Evolutionary conservation across 2,113 vertebrate genomes (phyloP).

Genomic region (Marmota monax): DNA sequence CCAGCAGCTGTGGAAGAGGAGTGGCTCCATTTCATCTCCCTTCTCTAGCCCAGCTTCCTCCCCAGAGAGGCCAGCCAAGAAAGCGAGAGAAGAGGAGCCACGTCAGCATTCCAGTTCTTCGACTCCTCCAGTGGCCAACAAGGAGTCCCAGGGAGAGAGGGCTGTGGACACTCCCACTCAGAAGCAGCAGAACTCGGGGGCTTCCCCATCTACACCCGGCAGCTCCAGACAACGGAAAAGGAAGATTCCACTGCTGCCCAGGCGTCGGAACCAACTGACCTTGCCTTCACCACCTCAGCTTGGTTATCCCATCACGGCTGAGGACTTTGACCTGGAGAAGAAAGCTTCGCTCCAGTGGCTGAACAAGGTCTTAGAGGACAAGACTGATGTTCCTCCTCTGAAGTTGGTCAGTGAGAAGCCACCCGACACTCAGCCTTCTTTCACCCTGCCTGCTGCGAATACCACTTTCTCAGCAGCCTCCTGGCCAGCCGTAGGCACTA

Average conservation of each 20-base stretch:
- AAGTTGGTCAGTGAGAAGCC: constrained; percentile 72
- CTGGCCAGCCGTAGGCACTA: not conserved
- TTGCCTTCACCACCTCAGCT: constrained; percentile 95
- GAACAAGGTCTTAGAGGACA: constrained; percentile 92
- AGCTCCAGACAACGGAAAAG: constrained; percentile 91
- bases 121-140: constrained; percentile 87
- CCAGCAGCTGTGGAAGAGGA: constrained; percentile 93
- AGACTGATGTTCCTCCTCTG: constrained; percentile 73
- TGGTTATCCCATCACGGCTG: constrained; percentile 93
- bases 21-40: constrained; percentile 88
- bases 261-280: constrained; percentile 89
- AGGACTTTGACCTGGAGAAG: constrained; percentile 95
- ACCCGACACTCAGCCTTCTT: not conserved
- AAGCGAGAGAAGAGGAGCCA: constrained; percentile 92
- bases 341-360: constrained; percentile 91
- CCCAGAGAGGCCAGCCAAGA: constrained; percentile 93
- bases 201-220: not conserved
- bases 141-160: constrained; percentile 86
- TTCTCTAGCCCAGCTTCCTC: constrained; percentile 94
- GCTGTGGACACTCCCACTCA: constrained; percentile 62
- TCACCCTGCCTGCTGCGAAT: constrained; percentile 18
- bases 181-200: constrained; percentile 76
- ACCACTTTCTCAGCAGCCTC: not conserved
- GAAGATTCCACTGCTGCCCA: constrained; percentile 92
- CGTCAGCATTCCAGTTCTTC: constrained; percentile 84